These are phyloP conservation scores for Macrosteles quadrilineatus DNA, from an alignment of 1,140 invertebrate genomes.

Conservation along the genomic window DNA sequence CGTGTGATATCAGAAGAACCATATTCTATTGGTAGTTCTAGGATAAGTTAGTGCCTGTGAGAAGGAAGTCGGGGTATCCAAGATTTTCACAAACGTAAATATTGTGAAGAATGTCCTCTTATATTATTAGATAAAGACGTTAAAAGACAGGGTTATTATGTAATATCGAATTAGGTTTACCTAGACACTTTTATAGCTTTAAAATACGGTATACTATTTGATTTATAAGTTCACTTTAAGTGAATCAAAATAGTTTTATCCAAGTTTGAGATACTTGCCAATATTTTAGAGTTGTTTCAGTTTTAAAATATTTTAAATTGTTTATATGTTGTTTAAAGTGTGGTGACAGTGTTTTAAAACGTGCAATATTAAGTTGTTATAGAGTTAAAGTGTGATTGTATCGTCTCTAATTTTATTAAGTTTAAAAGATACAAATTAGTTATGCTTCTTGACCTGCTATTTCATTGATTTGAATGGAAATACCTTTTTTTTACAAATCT, in stretches of 20 bases:
- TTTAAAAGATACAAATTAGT: too few relatives aligned
- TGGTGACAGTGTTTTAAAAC: background rate
- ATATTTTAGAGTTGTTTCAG: slow-evolving; percentile 7
- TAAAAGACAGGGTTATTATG: background rate
- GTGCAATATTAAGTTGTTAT: slow-evolving; percentile 2
- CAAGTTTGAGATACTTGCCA: slow-evolving; percentile 10
- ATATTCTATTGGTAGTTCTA: background rate
- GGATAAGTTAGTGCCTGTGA: slow-evolving; percentile 10
- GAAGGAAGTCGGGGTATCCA: background rate
- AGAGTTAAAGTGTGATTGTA: background rate
- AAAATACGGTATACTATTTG: slow-evolving; percentile 9
- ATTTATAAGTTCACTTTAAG: slow-evolving; percentile 1
- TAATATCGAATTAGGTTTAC: background rate
- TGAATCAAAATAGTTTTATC: slow-evolving; percentile 20
- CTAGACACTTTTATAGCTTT: slow-evolving; percentile 10
- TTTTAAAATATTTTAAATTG: slow-evolving; percentile 1
- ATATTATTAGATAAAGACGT: background rate
- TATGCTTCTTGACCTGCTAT: too few relatives aligned
- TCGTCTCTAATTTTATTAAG: too few relatives aligned
- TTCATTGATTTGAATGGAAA: too few relatives aligned
- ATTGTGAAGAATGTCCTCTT: background rate
- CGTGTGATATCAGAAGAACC: background rate
- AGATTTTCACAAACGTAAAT: background rate
- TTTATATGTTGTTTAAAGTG: background rate
- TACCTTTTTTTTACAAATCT: too few relatives aligned